Base-by-base conservation (phyloP, 2,888 invertebrate genomes). In the Diaprepes abbreviatus region DNA sequence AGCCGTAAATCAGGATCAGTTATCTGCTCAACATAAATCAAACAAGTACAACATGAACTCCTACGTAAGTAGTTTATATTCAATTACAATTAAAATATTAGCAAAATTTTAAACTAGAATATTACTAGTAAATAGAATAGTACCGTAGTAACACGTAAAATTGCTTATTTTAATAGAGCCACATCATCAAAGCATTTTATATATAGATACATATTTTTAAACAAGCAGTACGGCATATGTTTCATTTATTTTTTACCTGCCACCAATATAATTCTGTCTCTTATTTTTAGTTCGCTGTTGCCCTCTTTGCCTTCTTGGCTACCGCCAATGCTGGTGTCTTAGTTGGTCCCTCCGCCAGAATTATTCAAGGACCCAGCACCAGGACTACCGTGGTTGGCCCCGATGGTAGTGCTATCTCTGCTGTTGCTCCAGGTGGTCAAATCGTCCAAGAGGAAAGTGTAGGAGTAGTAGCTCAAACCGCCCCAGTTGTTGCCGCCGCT, bases 341-440 rank as follows among this genome's bases (percentile, higher is more conserved):
- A 6, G 63, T 74, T 2, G 64, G 62, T 10, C 71, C 72, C 2
- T 59, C 72, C 19, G 67, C 73, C n/a, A 59, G 35, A 24, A 62
- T 77, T 14, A 59, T 78, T 10, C 76, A 78, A 75, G 78, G 77
- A 57, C 78, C 78, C 16, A 77, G 76, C 59, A 67, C 71, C 55
- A 75, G 70, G 35, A 74, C 77, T 5, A 76, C 74, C 16, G 60
- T 77, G 6, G 69, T 75, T 10, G 76, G 76, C 5, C 74, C 75
- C 24, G 76, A 75, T 54, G 77, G 77, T 33, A 76, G 77, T 24
- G 72, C 74, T 33, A 78, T 78, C 65, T 76, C 76, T 2, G 65
- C 77, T 6, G 72, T 76, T 9, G 73, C 74, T 40, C 77, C 77
- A 54, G 77, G 75, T 31, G 77, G 78, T 12, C 66, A 72, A 54